Base-by-base conservation (phyloP, 2,888 invertebrate genomes). In the Hydraecia micacea region DNA sequence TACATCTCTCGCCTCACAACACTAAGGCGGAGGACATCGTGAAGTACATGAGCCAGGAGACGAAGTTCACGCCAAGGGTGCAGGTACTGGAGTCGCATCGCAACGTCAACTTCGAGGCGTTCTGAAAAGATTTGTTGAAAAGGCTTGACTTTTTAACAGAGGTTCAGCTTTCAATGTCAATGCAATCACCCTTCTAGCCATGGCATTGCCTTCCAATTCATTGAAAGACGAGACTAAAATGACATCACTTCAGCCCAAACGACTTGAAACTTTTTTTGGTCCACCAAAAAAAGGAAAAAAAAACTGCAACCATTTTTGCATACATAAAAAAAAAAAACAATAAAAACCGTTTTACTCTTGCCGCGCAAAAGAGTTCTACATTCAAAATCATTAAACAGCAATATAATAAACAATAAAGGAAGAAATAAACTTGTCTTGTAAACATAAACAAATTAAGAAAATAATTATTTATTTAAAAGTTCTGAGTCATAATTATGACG, bases 381-480 rank as follows among this genome's bases (percentile, higher is more conserved):
- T 62, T 83, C 7, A 60, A 60, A 78, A 84, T 83, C 32, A 66
- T 84, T 79, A 60, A 78, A 52, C 7, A 5, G 52, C 39, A 60
- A 66, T 77, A 15, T 58, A 66, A 21, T 58, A 65, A 79, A 78
- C 58, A 36, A 66, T 77, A 77, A 46, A 80, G 84, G 84, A 84
- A 80, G 79, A 46, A 62, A 84, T 84, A 46, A 84, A 78, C 46
- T 46, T 46, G 60, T 60, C 60, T n/a, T 49, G 36, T 28, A 42
- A 77, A 83, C 58, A 42, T 49, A 15, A 67, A 55, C n/a, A 78
- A 79, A 52, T 32, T 42, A 52, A 13, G 49, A 66, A 60, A 60
- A 58, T 49, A 32, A 32, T 32, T 32, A n/a, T 58, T 58, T 2
- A 36, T 42, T 39, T 39, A 8, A 21, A 58, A 49, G 18, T 36